Base-by-base conservation (phyloP, 2,888 invertebrate species). In the Prosapia bicincta region DNA sequence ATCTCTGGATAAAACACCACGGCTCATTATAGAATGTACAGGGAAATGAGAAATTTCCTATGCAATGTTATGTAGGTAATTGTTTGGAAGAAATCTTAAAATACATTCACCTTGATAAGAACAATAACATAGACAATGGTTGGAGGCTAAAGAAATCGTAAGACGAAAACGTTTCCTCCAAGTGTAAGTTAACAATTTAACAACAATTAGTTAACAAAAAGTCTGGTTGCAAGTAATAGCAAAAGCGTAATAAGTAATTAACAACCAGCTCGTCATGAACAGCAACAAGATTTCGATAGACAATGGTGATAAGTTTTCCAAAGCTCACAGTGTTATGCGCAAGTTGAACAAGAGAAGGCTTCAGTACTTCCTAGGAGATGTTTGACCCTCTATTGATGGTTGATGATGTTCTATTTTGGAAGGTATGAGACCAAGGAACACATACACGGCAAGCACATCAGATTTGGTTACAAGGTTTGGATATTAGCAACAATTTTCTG, bases 381-480 rank as follows among this genome's bases (percentile, higher is more conserved):
- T 80, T 69, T 30, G 79, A 25, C 72, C 80, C 15, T 76, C 75
- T 20, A 77, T 78, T 76, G 81, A 81, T 73, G 80, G 69, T 72
- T 73, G 66, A 80, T 81, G 79, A 75, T 81, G 0, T 73, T 76
- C 73, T 81, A 80, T 78, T 81, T 76, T 74, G 80, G 80, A n/a
- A 72, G 67, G 66, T 71, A 75, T 72, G 54, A 54, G 66, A 38
- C 26, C 54, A 78, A 78, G 54, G 69, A 76, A 75, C 81, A 79
- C 72, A 81, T 81, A 25, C 79, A 79, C 54, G 81, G 81, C 24
- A 81, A 81, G 69, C 81, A 80, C 1, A 80, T 81, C 28, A 69
- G 80, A 9, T 80, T 81, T 76, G 81, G 80, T 2, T 81, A 78
- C 71, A 82, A 81, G 76, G 67, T 80, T 67, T 80, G 80, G 80